Conservation (phyloP, 1,140 invertebrate species). For the Asobara japonica region DNA sequence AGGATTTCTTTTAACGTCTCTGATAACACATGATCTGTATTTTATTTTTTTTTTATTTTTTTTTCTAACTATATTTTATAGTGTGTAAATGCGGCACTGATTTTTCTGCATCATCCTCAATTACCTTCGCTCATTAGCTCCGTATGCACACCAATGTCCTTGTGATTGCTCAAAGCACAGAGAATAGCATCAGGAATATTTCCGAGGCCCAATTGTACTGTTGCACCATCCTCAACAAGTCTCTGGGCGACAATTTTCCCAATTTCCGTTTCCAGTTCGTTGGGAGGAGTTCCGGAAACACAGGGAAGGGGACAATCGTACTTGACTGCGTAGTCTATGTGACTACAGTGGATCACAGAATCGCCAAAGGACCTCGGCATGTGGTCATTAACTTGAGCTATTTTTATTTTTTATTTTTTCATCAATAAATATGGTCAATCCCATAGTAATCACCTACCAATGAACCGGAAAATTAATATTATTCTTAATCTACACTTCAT, state of each 20-base stretch:
- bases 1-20: no score
- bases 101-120: no score
- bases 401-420: neutral
- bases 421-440: neutral
- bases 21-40: no score
- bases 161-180: constrained; percentile 80
- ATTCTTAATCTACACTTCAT: no score
- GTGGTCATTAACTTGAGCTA: constrained; percentile 85
- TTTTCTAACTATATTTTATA: no score
- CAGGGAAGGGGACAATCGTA: constrained; percentile 77
- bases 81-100: no score
- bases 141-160: constrained; percentile 92
- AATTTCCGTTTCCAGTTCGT: constrained; percentile 81
- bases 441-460: no score
- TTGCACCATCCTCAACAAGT: constrained; percentile 90
- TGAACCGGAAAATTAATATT: no score
- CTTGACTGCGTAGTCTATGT: constrained; percentile 88
- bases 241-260: constrained; percentile 90
- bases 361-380: constrained; percentile 96
- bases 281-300: constrained; percentile 71
- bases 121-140: constrained; percentile 93
- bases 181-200: constrained; percentile 92
- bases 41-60: no score
- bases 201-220: constrained; percentile 94
- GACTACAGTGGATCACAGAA: constrained; percentile 87